Evolutionary conservation across 2,113 vertebrate species (phyloP), one percentile per base, ranked within the genome.

Genomic region (Microcebus ravelobensis): DNA sequence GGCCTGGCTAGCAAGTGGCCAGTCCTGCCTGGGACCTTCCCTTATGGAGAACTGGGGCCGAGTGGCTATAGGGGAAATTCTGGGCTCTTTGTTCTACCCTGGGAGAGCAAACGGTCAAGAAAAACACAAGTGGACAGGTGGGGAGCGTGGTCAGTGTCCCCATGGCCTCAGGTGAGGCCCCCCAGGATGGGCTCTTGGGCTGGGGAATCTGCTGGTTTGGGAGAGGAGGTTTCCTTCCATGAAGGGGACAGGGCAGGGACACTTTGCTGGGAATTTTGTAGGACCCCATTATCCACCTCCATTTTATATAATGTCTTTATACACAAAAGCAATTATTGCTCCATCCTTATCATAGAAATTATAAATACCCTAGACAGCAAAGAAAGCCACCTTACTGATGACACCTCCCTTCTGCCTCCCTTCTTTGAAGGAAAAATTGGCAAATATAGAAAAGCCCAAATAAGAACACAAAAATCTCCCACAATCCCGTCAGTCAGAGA

Each of bases 381-480:
- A 42, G 55, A 27, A n/a, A 45, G 65, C 81, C 50, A 79, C 8
- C 5, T 36, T 70, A 34, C n/a, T 50, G 14, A 34, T 42, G 76
- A 3, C 27, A 29, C 21, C 8, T 13, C 61, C 65, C 25, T 67
- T 85, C 21, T 8, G 31, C 45, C 5, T 59, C 29, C 7, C 20
- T 63, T 42, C 27, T 67, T 52, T 95, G 71, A 90, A 90, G 45
- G 67, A 86, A 93, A 45, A 50, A 73, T 59, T 63, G 87, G 31
- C 23, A 94, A 89, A 68, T 65, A 59, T 1, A 73, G 45, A 93
- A 76, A 87, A 48, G 3, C 8, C 61, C 52, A 68, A 71, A 83
- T 71, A 82, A 89, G 39, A 71, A 83, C 73, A 92, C 39, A 73
- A 74, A 96, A 89, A 13, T 70, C 17, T 50, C 68, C 20, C 87